Percentiles rank a stretch among this genome's conserved stretches.
Evolutionary conservation across 2,888 invertebrate species (phyloP).

Genomic region (Drosophila mulleri): DNA sequence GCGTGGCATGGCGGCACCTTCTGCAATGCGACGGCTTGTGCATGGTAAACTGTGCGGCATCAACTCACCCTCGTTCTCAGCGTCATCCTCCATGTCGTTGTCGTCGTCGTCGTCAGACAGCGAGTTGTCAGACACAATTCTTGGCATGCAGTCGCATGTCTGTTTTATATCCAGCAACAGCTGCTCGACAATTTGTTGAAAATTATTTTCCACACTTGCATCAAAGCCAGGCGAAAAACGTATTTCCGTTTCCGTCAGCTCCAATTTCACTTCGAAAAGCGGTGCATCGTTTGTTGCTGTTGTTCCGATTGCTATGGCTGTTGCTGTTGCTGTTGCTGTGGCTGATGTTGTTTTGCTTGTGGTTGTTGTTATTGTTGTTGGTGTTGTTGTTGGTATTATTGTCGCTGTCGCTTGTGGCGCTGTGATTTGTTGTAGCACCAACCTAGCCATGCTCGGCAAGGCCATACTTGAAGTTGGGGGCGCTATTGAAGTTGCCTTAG

Average conservation of each 20-base stretch:
- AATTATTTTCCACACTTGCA: conserved; percentile 88
- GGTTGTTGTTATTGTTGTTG: conserved; percentile 29
- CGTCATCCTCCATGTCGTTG: conserved; percentile 20
- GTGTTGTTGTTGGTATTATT: conserved; percentile 28
- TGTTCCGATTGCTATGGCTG: conserved; percentile 26
- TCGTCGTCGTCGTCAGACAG: conserved; percentile 76
- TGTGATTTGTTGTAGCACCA: conserved; percentile 73
- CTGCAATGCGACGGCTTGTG: conserved; percentile 22
- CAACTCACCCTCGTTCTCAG: conserved; percentile 25
- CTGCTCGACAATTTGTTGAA: conserved; percentile 89
- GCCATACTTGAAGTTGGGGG: conserved; percentile 38
- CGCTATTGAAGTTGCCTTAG: conserved; percentile 31
- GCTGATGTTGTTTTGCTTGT: conserved; percentile 8
- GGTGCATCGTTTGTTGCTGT: conserved; percentile 85
- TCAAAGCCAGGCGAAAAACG: conserved; percentile 91
- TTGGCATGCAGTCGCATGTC: conserved; percentile 90
- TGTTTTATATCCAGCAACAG: conserved; percentile 92
- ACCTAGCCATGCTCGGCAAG: conserved; percentile 57
- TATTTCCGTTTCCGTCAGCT: conserved; percentile 90
- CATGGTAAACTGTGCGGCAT: conserved; percentile 32
- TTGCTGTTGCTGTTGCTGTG: not conserved
- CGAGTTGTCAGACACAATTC: conserved; percentile 87
- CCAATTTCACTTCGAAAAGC: conserved; percentile 91
- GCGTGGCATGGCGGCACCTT: conserved; percentile 29
- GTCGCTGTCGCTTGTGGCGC: conserved; percentile 48